phyloP scores from a whole-genome alignment of 2,113 vertebrate species.

The Thalassarche chlororhynchos region DNA sequence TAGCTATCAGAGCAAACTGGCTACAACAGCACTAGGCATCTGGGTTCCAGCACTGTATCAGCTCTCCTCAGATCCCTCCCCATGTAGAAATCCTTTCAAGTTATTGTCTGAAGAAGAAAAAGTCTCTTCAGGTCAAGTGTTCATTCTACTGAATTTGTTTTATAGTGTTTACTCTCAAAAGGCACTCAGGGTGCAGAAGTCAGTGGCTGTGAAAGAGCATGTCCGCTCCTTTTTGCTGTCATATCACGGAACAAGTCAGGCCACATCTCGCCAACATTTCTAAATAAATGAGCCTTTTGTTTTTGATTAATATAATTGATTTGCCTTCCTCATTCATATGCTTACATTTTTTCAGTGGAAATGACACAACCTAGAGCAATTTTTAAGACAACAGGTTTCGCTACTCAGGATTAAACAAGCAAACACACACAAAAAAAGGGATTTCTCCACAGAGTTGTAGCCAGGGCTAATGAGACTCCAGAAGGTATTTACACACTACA shows the following conservation, averaged over 20 bases:
- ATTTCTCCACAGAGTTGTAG: neutral
- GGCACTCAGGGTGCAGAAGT: neutral
- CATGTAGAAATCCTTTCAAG: neutral
- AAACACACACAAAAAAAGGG: neutral
- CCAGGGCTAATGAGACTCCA: neutral
- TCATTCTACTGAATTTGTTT: neutral
- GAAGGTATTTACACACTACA: neutral
- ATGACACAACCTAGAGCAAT: neutral
- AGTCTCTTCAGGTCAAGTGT: neutral
- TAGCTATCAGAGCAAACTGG: neutral
- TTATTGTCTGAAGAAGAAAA: neutral
- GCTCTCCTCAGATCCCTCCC: neutral
- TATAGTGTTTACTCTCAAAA: neutral
- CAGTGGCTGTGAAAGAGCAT: neutral
- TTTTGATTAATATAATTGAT: neutral
- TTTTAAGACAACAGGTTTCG: neutral
- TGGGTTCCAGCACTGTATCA: neutral
- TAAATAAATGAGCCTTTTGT: neutral
- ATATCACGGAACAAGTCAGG: neutral
- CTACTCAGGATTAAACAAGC: neutral
- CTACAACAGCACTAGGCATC: neutral
- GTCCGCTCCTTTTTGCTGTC: neutral
- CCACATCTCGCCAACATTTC: neutral
- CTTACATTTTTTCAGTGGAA: neutral
- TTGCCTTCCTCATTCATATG: neutral